Percentiles rank a stretch among this genome's conserved stretches.
phyloP scores from a whole-genome alignment of 2,888 invertebrate species.

The Entomobrya proxima region DNA sequence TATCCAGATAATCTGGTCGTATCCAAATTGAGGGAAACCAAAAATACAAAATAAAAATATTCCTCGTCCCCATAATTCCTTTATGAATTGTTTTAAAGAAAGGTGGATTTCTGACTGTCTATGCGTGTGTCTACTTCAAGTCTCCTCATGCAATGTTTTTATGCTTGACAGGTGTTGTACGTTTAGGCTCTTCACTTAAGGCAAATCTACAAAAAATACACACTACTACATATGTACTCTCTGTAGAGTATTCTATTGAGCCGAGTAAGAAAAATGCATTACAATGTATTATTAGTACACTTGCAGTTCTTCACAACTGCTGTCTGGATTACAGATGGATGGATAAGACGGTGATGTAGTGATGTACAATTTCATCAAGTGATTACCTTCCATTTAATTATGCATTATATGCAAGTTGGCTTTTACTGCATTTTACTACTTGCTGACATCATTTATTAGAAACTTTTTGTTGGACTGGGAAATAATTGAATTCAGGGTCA shows the following conservation, averaged over 20 bases:
- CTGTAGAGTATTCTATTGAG: too few species aligned
- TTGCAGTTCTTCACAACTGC: not conserved
- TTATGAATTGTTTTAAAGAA: too few species aligned
- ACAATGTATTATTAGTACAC: too few species aligned
- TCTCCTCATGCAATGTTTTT: conserved; percentile 52
- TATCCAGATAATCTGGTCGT: too few species aligned
- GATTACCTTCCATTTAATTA: conserved; percentile 54
- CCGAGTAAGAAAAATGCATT: too few species aligned
- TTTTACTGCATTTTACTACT: conserved; percentile 4
- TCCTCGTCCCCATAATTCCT: too few species aligned
- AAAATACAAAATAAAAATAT: too few species aligned
- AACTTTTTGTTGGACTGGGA: conserved; percentile 26
- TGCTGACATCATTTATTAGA: conserved; percentile 16
- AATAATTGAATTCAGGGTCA: conserved; percentile 65
- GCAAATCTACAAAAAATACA: too few species aligned
- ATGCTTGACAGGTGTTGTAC: conserved; percentile 57
- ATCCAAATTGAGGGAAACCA: too few species aligned
- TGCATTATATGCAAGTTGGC: not conserved
- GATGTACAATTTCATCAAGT: conserved; percentile 60
- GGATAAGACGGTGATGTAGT: conserved; percentile 25
- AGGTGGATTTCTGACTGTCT: too few species aligned
- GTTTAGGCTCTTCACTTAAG: too few species aligned
- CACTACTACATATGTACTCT: too few species aligned
- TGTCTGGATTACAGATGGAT: not conserved
- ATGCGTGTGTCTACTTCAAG: conserved; percentile 39